Conservation (phyloP, 2,888 invertebrate species). For the Eulithis testata region DNA sequence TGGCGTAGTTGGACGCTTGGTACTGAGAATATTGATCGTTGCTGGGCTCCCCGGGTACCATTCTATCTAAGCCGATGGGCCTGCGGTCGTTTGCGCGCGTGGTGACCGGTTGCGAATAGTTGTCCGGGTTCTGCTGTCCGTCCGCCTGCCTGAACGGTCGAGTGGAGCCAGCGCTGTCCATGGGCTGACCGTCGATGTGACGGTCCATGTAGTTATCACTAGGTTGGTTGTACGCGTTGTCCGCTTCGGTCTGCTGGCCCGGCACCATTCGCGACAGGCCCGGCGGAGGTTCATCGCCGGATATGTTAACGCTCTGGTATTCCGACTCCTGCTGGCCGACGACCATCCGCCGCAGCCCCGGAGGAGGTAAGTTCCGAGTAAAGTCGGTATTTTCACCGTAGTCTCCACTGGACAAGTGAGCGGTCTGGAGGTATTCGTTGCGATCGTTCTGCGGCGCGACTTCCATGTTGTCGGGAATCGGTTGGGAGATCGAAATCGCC, state of each 20-base stretch:
- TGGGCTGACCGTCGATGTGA: constrained; percentile 74
- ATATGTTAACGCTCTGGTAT: constrained; percentile 66
- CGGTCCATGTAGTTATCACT: constrained; percentile 74
- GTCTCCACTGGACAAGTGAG: constrained; percentile 87
- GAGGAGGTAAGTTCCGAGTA: constrained; percentile 82
- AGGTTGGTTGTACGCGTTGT: constrained; percentile 65
- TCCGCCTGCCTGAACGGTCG: constrained; percentile 76
- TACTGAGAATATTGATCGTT: constrained; percentile 74
- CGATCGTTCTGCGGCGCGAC: constrained; percentile 88
- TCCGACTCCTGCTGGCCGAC: constrained; percentile 87
- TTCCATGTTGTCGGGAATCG: constrained; percentile 84
- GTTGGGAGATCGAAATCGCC: constrained; percentile 56
- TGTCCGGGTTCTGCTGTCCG: constrained; percentile 71
- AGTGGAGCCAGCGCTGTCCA: constrained; percentile 53
- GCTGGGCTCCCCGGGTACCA: constrained; percentile 87
- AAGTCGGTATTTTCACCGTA: constrained; percentile 77
- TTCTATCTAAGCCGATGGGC: constrained; percentile 71
- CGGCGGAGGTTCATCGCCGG: constrained; percentile 80
- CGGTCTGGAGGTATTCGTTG: constrained; percentile 91
- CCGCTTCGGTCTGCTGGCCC: constrained; percentile 77
- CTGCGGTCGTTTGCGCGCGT: constrained; percentile 53
- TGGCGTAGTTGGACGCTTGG: constrained; percentile 64
- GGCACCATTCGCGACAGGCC: constrained; percentile 82
- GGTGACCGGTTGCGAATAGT: constrained; percentile 59
- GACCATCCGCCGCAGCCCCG: constrained; percentile 87